Percentiles rank a stretch among this genome's conserved stretches.
These are phyloP conservation scores for Alexandromys fortis DNA, from an alignment of 2,113 vertebrate species.

Conservation along the genomic window DNA sequence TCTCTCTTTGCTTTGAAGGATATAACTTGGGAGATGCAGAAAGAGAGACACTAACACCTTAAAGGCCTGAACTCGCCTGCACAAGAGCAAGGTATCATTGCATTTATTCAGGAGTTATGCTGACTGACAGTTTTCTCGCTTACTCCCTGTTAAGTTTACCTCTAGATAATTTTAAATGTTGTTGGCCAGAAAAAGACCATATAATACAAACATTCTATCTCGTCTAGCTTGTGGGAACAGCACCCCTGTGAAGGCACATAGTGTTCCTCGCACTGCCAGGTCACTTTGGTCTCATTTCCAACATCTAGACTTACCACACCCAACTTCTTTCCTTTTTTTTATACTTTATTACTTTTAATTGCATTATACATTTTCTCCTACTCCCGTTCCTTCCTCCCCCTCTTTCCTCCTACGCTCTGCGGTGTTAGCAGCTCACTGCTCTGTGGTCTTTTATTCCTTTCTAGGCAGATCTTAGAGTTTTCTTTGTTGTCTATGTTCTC, in stretches of 20 bases:
- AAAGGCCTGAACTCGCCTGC: not conserved
- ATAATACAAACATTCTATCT: not conserved
- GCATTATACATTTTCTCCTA: too few relatives aligned
- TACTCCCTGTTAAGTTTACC: not conserved
- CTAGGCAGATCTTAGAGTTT: too few relatives aligned
- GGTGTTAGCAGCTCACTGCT: too few relatives aligned
- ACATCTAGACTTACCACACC: not conserved
- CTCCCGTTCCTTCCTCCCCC: too few relatives aligned
- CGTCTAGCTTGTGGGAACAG: not conserved
- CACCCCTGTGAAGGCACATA: not conserved
- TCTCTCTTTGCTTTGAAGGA: not conserved
- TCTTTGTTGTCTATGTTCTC: too few relatives aligned
- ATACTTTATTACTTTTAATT: too few relatives aligned
- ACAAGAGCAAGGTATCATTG: not conserved
- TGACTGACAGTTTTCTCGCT: not conserved
- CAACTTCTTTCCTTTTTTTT: not conserved
- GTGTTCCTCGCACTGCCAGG: not conserved
- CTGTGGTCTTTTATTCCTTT: too few relatives aligned
- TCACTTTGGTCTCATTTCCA: not conserved
- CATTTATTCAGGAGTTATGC: not conserved
- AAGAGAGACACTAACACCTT: not conserved
- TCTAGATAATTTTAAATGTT: not conserved
- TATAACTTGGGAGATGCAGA: not conserved
- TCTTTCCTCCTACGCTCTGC: too few relatives aligned
- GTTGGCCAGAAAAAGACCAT: not conserved